Conservation (phyloP, 1,140 invertebrate genomes). For the Maniola jurtina region DNA sequence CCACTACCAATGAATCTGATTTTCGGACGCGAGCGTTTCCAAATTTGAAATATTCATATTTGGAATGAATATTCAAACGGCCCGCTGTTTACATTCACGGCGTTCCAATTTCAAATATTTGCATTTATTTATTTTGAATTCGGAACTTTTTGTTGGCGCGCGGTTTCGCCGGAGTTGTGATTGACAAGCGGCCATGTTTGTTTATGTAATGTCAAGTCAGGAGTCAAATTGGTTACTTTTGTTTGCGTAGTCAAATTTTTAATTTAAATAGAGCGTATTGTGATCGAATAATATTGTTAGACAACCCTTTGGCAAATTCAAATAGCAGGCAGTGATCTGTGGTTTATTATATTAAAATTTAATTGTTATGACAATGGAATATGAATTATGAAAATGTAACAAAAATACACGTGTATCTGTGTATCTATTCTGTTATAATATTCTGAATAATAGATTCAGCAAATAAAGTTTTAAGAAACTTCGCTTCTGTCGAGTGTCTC, state of each 20-base stretch:
- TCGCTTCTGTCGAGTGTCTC: too few relatives aligned
- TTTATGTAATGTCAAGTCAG: slow-evolving; percentile 14
- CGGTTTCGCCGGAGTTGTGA: slow-evolving; percentile 21
- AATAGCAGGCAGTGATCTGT: background rate
- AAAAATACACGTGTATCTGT: slow-evolving; percentile 2
- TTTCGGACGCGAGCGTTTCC: slow-evolving; percentile 55
- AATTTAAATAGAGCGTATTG: slow-evolving; percentile 21
- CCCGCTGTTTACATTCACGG: slow-evolving; percentile 67
- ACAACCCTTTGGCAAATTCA: slow-evolving; percentile 13
- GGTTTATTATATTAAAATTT: slow-evolving; percentile 9
- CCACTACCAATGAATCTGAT: slow-evolving; percentile 60
- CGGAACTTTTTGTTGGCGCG: slow-evolving; percentile 47
- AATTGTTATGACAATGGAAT: background rate
- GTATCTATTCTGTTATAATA: background rate
- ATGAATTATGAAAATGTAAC: background rate
- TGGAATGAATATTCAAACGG: slow-evolving; percentile 70
- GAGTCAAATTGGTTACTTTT: slow-evolving; percentile 22
- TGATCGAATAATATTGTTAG: slow-evolving; percentile 6
- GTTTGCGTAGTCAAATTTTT: slow-evolving; percentile 28
- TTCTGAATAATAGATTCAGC: too few relatives aligned
- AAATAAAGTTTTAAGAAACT: too few relatives aligned
- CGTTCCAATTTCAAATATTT: slow-evolving; percentile 72
- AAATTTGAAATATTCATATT: slow-evolving; percentile 75
- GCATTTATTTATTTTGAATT: slow-evolving; percentile 71
- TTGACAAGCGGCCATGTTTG: slow-evolving; percentile 30